Base-by-base conservation (phyloP, 1,140 invertebrate genomes). In the Drosophila novamexicana region DNA sequence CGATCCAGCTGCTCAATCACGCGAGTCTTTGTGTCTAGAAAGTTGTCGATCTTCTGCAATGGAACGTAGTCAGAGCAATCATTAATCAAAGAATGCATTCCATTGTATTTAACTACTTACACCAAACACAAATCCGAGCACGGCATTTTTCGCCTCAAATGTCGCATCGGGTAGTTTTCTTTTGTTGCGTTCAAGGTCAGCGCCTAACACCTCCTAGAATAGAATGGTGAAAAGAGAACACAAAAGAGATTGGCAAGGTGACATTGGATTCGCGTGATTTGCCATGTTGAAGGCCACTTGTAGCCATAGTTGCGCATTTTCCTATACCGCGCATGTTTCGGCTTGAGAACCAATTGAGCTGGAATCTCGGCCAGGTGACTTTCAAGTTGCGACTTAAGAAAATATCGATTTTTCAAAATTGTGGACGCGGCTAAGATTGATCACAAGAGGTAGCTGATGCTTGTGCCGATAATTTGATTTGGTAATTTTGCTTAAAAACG, bases 71-170 rank as follows among this genome's bases (percentile, higher is more conserved):
- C 7, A 16, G 18, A 18, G 44, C 16, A n/a, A 36, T 49, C 5
- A 16, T 59, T 44, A 63, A 37, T 66, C 56, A n/a, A 70, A 37
- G 36, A 14, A 53, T 14, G 18, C 39, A 42, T 5, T 4, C 37
- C 52, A n/a, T 34, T 50, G 12, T 44, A 18, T 47, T 2, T 14
- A 22, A 42, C 67, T 93, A 95, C 95, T 96, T 94, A 96, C 96
- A 91, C 95, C 95, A 86, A 96, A 96, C 0, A 96, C 95, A 92
- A 96, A 96, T 89, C 95, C 96, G 75, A 96, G 93, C 56, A 96
- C 93, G 7, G 96, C 96, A 91, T 96, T 96, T 84, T 96, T 95
- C 71, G 95, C 94, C 76, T 95, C 95, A 72, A 95, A 95, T 85
- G 95, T 95, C 73, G 95, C 93, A 78, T 95, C 92, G 68, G 95